These are phyloP conservation scores for Hippocampus mohnikei DNA, from an alignment of 2,113 vertebrate species.

Conservation along the genomic window DNA sequence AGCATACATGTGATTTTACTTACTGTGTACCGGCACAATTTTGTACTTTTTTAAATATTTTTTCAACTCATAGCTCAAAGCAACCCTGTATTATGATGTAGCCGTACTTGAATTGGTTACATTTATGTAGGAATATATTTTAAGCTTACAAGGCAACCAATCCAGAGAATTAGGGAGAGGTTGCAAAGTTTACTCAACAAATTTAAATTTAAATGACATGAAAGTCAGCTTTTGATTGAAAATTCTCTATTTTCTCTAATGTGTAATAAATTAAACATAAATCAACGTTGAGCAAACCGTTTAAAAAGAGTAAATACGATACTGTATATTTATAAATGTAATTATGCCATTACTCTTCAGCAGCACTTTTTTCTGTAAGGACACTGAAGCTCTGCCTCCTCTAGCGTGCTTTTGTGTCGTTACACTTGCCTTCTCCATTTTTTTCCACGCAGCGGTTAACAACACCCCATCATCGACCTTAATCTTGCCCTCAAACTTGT, in stretches of 20 bases:
- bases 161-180: background rate
- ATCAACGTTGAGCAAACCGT: background rate
- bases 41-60: too few relatives aligned
- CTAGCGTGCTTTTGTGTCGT: background rate
- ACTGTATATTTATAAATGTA: background rate
- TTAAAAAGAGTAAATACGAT: background rate
- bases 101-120: too few relatives aligned
- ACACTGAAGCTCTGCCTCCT: background rate
- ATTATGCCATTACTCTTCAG: background rate
- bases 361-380: background rate
- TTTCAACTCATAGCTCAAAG: background rate
- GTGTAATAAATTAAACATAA: background rate
- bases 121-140: too few relatives aligned
- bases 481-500: constrained; percentile 9
- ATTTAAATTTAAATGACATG: background rate
- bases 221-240: background rate
- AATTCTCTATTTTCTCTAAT: background rate
- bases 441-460: constrained; percentile 50
- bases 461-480: background rate
- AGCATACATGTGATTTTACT: too few relatives aligned
- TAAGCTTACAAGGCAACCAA: too few relatives aligned
- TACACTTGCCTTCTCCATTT: background rate
- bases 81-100: too few relatives aligned
- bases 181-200: background rate
- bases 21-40: too few relatives aligned